Evolutionary conservation across 2,888 invertebrate species (phyloP).

Genomic region (Ctenicera cuprea): DNA sequence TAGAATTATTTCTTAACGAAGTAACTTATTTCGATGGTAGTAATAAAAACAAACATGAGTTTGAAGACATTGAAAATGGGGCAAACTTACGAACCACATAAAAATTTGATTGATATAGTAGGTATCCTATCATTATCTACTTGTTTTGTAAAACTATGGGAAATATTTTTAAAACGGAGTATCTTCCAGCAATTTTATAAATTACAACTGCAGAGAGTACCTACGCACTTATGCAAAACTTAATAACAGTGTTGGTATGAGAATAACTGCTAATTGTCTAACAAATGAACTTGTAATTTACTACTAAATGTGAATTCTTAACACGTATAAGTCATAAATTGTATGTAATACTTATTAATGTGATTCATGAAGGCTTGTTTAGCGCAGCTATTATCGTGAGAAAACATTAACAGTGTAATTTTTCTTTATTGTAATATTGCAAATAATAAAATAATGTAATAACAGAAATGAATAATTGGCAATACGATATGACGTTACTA

Average conservation of each 20-base stretch:
- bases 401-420: constrained; percentile 44
- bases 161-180: too few relatives aligned
- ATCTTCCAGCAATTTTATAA: background rate
- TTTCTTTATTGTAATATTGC: constrained; percentile 27
- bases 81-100: too few relatives aligned
- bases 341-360: constrained; percentile 51
- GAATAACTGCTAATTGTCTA: constrained; percentile 44
- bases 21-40: too few relatives aligned
- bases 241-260: constrained; percentile 30
- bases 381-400: constrained; percentile 49
- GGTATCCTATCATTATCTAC: too few relatives aligned
- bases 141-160: too few relatives aligned
- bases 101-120: too few relatives aligned
- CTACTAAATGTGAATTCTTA: constrained; percentile 46
- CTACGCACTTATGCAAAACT: constrained; percentile 33
- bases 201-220: background rate
- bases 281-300: constrained; percentile 42
- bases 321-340: constrained; percentile 52
- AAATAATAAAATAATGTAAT: constrained; percentile 9
- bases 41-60: too few relatives aligned
- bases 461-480: constrained; percentile 7
- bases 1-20: too few relatives aligned
- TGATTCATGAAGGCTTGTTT: constrained; percentile 49
- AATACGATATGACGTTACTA: background rate
- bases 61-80: too few relatives aligned